A percentile compares a stretch with the other conserved stretches of the same genome.
Evolutionary conservation across 2,888 invertebrate genomes (phyloP).

Genomic region (Zele albiditarsus): DNA sequence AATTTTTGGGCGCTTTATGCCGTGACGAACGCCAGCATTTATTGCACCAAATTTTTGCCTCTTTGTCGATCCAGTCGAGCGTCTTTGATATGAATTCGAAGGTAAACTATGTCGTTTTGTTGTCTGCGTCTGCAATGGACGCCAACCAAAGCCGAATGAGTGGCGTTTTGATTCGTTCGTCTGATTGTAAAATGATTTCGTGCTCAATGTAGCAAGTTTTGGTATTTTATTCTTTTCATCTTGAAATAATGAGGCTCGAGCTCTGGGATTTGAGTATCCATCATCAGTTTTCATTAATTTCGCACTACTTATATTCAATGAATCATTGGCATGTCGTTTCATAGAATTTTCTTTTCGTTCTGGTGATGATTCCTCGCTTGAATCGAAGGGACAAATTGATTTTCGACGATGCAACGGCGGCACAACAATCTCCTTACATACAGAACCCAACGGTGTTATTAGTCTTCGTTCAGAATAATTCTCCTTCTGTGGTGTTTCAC

Average conservation of each 20-base stretch:
- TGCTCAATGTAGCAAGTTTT: slow-evolving; percentile 53
- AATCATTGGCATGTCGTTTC: slow-evolving; percentile 60
- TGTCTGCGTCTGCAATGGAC: slow-evolving; percentile 1
- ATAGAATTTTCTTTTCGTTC: slow-evolving; percentile 51
- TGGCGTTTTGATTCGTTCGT: slow-evolving; percentile 32
- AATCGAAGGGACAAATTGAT: slow-evolving; percentile 54
- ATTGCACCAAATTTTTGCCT: slow-evolving; percentile 76
- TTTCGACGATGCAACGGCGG: slow-evolving; percentile 64
- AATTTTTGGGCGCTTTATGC: slow-evolving; percentile 77
- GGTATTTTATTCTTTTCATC: slow-evolving; percentile 50
- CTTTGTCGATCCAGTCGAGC: slow-evolving; percentile 58
- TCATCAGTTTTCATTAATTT: slow-evolving; percentile 61
- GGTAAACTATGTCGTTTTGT: slow-evolving; percentile 51
- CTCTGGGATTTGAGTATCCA: slow-evolving; percentile 55
- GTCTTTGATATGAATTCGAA: slow-evolving; percentile 50
- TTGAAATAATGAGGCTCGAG: slow-evolving; percentile 65
- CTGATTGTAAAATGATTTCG: slow-evolving; percentile 64
- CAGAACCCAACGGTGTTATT: slow-evolving; percentile 62
- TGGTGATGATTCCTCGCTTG: slow-evolving; percentile 55
- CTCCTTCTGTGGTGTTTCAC: slow-evolving; percentile 62
- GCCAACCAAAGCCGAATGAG: slow-evolving; percentile 43
- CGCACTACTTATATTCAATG: slow-evolving; percentile 26
- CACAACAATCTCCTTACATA: slow-evolving; percentile 56
- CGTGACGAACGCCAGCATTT: slow-evolving; percentile 80
- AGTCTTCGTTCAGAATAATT: slow-evolving; percentile 55